Conservation (phyloP, 2,888 invertebrate genomes). For the Spodoptera exigua region DNA sequence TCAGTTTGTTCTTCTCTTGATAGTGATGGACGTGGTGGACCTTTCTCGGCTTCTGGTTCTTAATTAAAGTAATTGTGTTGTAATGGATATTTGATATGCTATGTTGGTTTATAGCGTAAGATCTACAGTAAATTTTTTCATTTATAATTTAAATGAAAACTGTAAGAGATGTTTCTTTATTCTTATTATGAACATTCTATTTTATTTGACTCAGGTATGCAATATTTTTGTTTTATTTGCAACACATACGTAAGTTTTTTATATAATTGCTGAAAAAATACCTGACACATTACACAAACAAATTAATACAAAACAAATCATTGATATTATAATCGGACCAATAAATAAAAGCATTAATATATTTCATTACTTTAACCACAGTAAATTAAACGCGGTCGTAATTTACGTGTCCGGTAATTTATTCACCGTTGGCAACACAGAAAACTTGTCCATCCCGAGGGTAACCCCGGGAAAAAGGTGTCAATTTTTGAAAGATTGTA, state of each 20-base stretch:
- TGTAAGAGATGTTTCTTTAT: too few species aligned
- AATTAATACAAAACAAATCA: constrained; percentile 13
- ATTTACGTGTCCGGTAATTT: constrained; percentile 83
- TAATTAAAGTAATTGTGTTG: too few species aligned
- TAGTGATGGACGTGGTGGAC: not conserved
- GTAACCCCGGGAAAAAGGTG: constrained; percentile 83
- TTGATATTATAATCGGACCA: constrained; percentile 42
- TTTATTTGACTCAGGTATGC: not conserved
- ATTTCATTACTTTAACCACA: constrained; percentile 62
- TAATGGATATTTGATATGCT: too few species aligned
- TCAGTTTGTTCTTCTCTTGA: not conserved
- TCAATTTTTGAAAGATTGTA: constrained; percentile 89
- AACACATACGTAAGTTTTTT: not conserved
- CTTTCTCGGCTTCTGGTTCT: not conserved
- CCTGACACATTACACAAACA: not conserved
- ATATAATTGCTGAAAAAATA: not conserved
- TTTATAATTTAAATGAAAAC: too few species aligned
- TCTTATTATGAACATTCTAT: not conserved
- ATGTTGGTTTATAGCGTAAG: too few species aligned
- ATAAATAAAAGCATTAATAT: constrained; percentile 50
- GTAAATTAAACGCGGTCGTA: constrained; percentile 74
- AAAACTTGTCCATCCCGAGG: constrained; percentile 83
- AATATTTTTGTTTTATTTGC: too few species aligned
- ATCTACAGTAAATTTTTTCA: too few species aligned
- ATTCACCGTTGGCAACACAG: constrained; percentile 85